Evolutionary conservation across 1,140 invertebrate species (phyloP).

Genomic region (Alviniconcha marisindica): DNA sequence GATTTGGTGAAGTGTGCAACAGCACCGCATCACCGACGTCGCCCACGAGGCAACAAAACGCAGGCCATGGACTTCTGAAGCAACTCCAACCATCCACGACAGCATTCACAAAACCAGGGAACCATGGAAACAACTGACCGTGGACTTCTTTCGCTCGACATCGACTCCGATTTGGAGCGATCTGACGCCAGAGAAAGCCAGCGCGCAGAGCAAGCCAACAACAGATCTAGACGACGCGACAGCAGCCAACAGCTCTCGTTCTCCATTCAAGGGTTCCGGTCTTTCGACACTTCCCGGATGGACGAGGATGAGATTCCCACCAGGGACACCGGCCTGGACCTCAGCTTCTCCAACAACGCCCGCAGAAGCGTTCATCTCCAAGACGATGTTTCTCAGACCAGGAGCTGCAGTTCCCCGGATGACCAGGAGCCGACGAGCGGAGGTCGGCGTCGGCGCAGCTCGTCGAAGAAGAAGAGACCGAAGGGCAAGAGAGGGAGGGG

Average conservation of each 20-base stretch:
- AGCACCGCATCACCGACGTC: background rate
- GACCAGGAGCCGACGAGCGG: background rate
- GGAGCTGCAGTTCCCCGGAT: background rate
- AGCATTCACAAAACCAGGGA: no score
- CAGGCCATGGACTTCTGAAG: no score
- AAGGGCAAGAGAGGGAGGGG: background rate
- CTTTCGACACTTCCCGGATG: background rate
- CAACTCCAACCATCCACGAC: background rate
- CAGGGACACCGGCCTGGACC: constrained; percentile 7
- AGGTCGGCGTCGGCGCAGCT: no score
- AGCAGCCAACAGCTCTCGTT: background rate
- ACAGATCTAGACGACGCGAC: background rate
- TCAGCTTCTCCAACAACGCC: background rate
- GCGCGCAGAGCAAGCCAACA: background rate
- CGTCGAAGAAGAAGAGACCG: background rate
- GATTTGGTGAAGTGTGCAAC: background rate
- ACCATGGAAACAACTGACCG: background rate
- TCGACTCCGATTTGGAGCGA: background rate
- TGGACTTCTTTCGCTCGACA: background rate
- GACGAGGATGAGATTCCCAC: constrained; percentile 28
- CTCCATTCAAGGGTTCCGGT: constrained; percentile 6
- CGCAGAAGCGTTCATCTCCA: background rate
- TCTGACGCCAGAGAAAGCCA: background rate
- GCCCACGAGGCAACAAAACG: background rate
- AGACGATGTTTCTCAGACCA: background rate